Base-by-base conservation (phyloP, 2,888 invertebrate genomes). In the Meandrusa payeni region DNA sequence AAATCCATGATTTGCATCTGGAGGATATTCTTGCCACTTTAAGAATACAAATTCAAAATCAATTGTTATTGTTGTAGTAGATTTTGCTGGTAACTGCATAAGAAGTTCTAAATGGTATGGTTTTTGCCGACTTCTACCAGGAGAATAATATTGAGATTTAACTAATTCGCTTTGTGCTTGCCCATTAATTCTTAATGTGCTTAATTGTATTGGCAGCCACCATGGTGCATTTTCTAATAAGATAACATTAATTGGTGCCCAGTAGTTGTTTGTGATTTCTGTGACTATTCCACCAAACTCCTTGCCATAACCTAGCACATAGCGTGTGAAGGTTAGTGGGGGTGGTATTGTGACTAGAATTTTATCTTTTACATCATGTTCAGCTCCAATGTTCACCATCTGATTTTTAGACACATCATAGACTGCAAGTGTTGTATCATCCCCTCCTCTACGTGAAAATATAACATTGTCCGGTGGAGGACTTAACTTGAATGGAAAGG, bases 1-100 rank as follows among this genome's bases (percentile, higher is more conserved):
- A 79, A 99, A 98, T 0, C 99, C 99, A 81, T 99, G 98, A 88
- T 98, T 98, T 0, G 99, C 98, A 90, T 99, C 99, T 0, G 99
- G 99, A 6, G 99, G 99, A 82, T 99, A 99, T 75, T 99, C 99
- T 62, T 97, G 95, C 97, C 99, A 98, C 81, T 98, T 98, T 2
- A 98, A 89, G 68, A 98, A 96, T n/a, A 96, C 94, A 79, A 96
- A 95, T 75, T 98, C 97, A 82, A 98, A 97, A 65, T 97, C 94
- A 52, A 97, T 91, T 4, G 93, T 93, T 36, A 98, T 90, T 50
- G 93, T 92, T 0, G 95, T 95, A 3, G 92, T 91, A 0, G 96
- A 94, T 52, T 91, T 90, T 0, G 96, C 90, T 4, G 97, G 96
- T 44, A 98, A 75, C 51, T 89, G 90, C 27, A 98, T 80, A 1